These are phyloP conservation scores for Megaceryle maxima DNA, from an alignment of 2,113 vertebrate species.

Conservation along the genomic window DNA sequence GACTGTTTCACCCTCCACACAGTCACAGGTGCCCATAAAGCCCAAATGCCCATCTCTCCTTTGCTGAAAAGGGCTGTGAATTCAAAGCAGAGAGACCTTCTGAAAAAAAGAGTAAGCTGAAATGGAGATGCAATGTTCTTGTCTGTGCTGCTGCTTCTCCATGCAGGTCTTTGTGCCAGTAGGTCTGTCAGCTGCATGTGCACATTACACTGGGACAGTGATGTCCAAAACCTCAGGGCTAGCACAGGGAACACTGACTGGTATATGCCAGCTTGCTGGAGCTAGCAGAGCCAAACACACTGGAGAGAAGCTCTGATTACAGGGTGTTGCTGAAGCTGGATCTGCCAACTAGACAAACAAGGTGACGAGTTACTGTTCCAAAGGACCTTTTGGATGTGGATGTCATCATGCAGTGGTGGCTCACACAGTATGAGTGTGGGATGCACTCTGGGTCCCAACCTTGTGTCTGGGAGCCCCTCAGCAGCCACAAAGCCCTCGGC, in stretches of 20 bases:
- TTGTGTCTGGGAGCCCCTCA: background rate
- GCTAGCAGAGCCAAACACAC: background rate
- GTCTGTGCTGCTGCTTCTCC: background rate
- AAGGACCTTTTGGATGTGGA: background rate
- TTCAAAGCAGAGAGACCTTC: background rate
- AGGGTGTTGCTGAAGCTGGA: background rate
- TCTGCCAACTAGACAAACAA: background rate
- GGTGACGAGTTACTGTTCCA: background rate
- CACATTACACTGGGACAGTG: rapidly evolving
- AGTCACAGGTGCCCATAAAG: background rate
- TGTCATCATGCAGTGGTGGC: background rate
- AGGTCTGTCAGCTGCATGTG: background rate
- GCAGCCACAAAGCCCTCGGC: background rate
- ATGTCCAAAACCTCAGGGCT: background rate
- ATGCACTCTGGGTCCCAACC: background rate
- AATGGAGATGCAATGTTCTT: background rate
- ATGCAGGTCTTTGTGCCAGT: background rate
- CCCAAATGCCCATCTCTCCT: background rate
- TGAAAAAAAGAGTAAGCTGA: background rate
- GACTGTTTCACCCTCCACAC: background rate
- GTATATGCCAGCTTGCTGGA: background rate
- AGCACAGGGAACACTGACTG: background rate
- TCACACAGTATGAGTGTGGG: rapidly evolving
- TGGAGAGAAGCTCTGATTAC: background rate
- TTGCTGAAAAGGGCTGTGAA: background rate